These are phyloP conservation scores for Otus scops DNA, from an alignment of 2,797 vertebrate genomes.

Conservation along the genomic window DNA sequence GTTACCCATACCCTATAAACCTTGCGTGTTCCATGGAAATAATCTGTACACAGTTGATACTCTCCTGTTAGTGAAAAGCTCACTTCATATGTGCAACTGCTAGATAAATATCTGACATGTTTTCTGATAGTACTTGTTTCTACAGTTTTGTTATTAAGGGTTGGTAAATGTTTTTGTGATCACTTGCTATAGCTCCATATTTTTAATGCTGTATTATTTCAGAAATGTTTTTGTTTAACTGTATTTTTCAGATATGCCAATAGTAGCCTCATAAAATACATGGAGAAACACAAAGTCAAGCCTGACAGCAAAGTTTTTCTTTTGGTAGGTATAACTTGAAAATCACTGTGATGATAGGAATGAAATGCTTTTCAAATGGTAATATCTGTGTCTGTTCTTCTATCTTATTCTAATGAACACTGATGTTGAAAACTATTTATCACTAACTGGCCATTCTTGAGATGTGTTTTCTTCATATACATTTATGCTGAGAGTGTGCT, in stretches of 20 bases:
- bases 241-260: slow-evolving; percentile 88
- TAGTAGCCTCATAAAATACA: slow-evolving; percentile 98
- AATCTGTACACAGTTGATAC: background rate
- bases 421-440: background rate
- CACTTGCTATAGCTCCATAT: background rate
- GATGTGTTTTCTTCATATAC: background rate
- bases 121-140: background rate
- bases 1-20: background rate
- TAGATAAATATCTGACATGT: background rate
- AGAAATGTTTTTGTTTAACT: background rate
- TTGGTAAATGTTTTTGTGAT: background rate
- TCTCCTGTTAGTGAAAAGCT: background rate
- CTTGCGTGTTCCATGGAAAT: background rate
- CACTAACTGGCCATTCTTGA: background rate
- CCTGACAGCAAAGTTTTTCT: slow-evolving; percentile 98
- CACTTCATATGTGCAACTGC: background rate
- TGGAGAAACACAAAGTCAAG: slow-evolving; percentile 99
- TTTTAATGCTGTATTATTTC: slow-evolving; percentile 1
- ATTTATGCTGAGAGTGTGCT: background rate
- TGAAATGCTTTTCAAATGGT: slow-evolving; percentile 7
- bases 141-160: background rate
- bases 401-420: background rate
- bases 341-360: background rate
- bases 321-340: slow-evolving; percentile 81
- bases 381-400: background rate